Evolutionary conservation across 2,113 vertebrate species (phyloP).

Genomic region (Choloepus hoffmanni): DNA sequence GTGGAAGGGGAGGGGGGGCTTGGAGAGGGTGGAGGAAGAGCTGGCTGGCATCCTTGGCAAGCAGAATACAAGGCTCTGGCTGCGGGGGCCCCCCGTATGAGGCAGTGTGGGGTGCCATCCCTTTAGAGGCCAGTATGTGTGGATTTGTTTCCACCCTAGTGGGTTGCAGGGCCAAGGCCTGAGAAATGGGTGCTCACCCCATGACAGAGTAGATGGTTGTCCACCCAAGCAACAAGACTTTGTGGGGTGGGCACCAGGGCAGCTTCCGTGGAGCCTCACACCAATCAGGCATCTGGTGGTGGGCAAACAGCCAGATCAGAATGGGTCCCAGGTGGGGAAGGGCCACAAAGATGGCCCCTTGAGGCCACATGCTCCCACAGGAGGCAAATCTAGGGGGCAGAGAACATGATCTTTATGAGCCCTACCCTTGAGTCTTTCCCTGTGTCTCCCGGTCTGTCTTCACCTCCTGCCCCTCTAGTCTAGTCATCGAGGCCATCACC

Average conservation of each 20-base stretch:
- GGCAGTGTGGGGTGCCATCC: not conserved
- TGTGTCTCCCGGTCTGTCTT: rapidly evolving
- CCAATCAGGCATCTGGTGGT: slow-evolving; percentile 88
- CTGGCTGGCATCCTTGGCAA: not conserved
- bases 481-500: not conserved
- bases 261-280: slow-evolving; percentile 89
- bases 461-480: not conserved
- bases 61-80: not conserved
- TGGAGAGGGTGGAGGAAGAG: not conserved
- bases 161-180: not conserved
- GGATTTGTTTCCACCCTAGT: not conserved
- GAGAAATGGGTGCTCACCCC: slow-evolving; percentile 87
- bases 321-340: slow-evolving; percentile 93
- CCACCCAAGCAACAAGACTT: slow-evolving; percentile 90
- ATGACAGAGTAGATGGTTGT: slow-evolving; percentile 91
- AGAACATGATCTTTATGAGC: not conserved
- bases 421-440: not conserved
- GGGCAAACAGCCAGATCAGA: slow-evolving; percentile 87
- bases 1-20: not conserved
- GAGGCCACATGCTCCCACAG: slow-evolving; percentile 88
- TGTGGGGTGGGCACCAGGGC: slow-evolving; percentile 91
- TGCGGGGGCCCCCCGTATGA: not conserved
- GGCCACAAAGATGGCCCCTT: slow-evolving; percentile 88
- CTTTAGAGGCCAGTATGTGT: not conserved
- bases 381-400: not conserved